Evolutionary conservation across 2,797 vertebrate genomes (phyloP).

Genomic region (Galagoides demidoff): DNA sequence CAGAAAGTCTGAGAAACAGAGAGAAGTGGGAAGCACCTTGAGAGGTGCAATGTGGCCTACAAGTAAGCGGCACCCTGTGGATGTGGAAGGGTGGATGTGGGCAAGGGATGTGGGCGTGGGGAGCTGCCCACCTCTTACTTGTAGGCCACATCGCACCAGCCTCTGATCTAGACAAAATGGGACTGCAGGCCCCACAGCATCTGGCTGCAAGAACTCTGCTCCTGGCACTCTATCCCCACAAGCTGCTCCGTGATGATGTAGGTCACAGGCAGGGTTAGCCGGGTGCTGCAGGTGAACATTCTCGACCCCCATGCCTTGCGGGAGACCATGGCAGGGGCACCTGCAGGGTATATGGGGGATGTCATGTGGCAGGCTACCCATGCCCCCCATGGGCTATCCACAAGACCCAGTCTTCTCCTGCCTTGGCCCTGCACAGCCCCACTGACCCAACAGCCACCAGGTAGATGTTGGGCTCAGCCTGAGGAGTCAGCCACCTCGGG

Average conservation of each 20-base stretch:
- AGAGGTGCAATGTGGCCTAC: too few relatives aligned
- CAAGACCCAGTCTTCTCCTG: background rate
- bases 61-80: too few relatives aligned
- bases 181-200: slow-evolving; percentile 84
- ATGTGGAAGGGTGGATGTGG: too few relatives aligned
- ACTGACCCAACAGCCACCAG: background rate
- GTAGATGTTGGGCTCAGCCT: background rate
- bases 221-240: slow-evolving; percentile 71
- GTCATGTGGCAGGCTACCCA: background rate
- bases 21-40: background rate
- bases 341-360: slow-evolving; percentile 21
- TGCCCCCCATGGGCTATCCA: fast-evolving
- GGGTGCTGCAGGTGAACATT: slow-evolving; percentile 74
- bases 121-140: slow-evolving; percentile 84
- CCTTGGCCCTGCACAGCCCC: background rate
- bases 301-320: slow-evolving; percentile 86
- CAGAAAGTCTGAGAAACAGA: background rate
- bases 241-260: slow-evolving; percentile 88
- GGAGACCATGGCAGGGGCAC: slow-evolving; percentile 77
- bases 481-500: background rate
- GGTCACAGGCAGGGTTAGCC: slow-evolving; percentile 71
- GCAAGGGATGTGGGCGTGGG: too few relatives aligned
- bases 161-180: slow-evolving; percentile 82
- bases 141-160: slow-evolving; percentile 90
- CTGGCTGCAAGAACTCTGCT: slow-evolving; percentile 61